Conservation (phyloP, 2,113 vertebrate genomes). For the Halcyon senegalensis region DNA sequence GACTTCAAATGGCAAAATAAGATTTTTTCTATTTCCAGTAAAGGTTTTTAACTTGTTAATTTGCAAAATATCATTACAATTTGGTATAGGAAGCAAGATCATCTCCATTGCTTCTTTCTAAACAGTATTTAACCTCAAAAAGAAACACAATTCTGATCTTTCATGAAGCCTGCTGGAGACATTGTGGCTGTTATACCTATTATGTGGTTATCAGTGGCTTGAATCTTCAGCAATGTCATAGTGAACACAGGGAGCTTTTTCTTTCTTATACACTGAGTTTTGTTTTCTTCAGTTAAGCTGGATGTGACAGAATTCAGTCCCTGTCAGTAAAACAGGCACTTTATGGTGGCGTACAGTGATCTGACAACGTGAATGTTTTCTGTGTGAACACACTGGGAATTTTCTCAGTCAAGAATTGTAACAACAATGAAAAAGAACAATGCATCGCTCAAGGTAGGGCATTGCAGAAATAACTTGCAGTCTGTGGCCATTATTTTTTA, state of each 20-base stretch:
- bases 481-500: background rate
- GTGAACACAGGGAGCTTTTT: background rate
- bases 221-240: background rate
- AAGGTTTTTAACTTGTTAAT: background rate
- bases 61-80: background rate
- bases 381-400: background rate
- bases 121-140: background rate
- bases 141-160: background rate
- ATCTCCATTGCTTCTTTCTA: background rate
- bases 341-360: background rate
- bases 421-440: background rate
- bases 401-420: background rate
- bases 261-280: background rate
- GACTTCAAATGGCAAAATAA: background rate
- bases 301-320: background rate
- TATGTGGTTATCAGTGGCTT: background rate
- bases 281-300: background rate
- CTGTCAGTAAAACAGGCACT: background rate
- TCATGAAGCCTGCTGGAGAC: background rate
- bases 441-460: rapidly evolving
- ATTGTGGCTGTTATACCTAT: background rate
- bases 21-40: background rate
- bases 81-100: background rate
- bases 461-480: background rate
- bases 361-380: background rate